Conservation (phyloP, 2,888 invertebrate species). For the Sesamia inferens region DNA sequence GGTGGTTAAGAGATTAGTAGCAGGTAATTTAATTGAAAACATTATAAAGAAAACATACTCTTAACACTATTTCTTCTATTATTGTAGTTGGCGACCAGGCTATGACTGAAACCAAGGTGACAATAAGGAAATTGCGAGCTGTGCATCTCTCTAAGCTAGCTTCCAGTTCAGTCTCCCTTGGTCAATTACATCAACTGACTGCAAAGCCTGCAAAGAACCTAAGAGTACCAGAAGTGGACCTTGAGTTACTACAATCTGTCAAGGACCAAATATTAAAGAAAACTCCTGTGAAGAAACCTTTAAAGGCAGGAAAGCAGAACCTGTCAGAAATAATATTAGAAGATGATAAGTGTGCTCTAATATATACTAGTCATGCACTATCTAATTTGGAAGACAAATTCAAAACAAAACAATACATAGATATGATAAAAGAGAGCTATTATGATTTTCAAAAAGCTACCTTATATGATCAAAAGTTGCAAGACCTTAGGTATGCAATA, state of each 20-base stretch:
- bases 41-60: too few species aligned
- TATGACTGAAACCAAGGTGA: conserved; percentile 92
- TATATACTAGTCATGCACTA: conserved; percentile 80
- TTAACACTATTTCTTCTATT: too few species aligned
- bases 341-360: conserved; percentile 85
- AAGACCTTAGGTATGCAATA: conserved; percentile 86
- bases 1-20: too few species aligned
- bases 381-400: conserved; percentile 78
- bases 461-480: conserved; percentile 84
- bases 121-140: conserved; percentile 92
- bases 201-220: conserved; percentile 72
- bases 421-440: conserved; percentile 86
- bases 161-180: conserved; percentile 88
- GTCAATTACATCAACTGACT: conserved; percentile 90
- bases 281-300: conserved; percentile 54
- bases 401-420: conserved; percentile 80
- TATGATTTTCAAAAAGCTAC: conserved; percentile 87
- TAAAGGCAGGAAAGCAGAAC: conserved; percentile 50
- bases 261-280: conserved; percentile 84
- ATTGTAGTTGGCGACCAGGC: conserved; percentile 91
- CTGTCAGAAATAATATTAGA: conserved; percentile 71
- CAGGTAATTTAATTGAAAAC: too few species aligned
- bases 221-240: conserved; percentile 79
- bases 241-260: conserved; percentile 82
- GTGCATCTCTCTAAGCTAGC: conserved; percentile 92